phyloP scores from a whole-genome alignment of 2,113 vertebrate genomes.

The Empidonax alnorum region DNA sequence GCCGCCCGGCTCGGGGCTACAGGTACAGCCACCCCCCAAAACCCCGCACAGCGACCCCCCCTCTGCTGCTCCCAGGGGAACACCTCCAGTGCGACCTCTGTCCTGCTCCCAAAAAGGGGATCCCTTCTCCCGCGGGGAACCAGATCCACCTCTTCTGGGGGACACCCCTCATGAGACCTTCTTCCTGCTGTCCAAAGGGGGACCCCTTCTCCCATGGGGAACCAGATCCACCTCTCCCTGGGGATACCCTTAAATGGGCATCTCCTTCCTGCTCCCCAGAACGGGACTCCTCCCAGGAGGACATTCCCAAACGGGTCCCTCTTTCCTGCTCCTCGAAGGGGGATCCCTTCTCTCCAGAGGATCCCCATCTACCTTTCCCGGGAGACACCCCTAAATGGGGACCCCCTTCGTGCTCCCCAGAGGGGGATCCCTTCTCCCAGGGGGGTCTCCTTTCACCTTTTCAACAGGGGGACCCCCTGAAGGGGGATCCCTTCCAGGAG shows the following conservation, averaged over 20 bases:
- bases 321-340: too few species aligned
- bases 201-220: not conserved
- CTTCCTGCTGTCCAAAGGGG: too few species aligned
- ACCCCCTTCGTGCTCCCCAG: too few species aligned
- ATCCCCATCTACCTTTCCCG: rapidly evolving
- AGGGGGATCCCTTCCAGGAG: not conserved
- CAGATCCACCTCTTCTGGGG: not conserved
- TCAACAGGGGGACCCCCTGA: rapidly evolving
- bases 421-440: not conserved
- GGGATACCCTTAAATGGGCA: too few species aligned
- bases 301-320: too few species aligned
- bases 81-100: rapidly evolving
- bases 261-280: too few species aligned
- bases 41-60: not conserved
- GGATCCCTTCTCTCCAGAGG: not conserved
- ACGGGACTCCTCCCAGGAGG: too few species aligned
- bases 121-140: not conserved
- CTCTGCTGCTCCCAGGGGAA: not conserved
- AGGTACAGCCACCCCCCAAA: constrained; percentile 37
- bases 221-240: too few species aligned
- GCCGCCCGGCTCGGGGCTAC: constrained; percentile 53
- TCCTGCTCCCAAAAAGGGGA: not conserved
- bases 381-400: not conserved
- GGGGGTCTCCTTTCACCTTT: not conserved
- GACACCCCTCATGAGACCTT: rapidly evolving